Evolutionary conservation across 1,140 invertebrate genomes (phyloP), one percentile per base, ranked within the genome.

Genomic region (Zaprionus vittiger): DNA sequence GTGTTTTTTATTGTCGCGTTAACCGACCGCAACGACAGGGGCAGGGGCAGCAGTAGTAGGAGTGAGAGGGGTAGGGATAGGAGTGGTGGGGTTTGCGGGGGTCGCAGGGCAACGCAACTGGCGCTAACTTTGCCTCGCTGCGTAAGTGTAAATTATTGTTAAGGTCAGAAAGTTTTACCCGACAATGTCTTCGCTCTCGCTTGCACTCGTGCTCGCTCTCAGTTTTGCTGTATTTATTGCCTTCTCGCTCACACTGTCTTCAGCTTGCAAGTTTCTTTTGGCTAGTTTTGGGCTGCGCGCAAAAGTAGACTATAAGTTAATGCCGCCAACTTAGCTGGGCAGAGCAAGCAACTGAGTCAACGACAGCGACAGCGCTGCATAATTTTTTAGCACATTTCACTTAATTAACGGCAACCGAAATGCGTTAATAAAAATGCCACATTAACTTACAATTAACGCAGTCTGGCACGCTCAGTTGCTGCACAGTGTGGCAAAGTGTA

Each of bases 1-100:
- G 85, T 90, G 85, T 90, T 90, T 90, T 90, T 90, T 90, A 90
- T 90, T 90, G 85, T 90, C 86, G 85, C 85, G 85, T 90, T 90
- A 90, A 90, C 86, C 85, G 85, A 90, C 85, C 85, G 85, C 85
- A 90, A 90, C 85, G 85, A 90, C 77, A 80, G 41, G 17, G 49
- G 67, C 64, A 68, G 63, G 47, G 24, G 17, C 28, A 31, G 6
- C 28, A 31, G 28, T 9, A 34, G 6, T 1, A 28, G 31, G 9
- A 34, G 31, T 4, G 31, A 0, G 31, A 31, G 22, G 5, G 7
- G 11, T 4, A 12, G 11, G 6, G 47, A 11, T 1, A 22, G 47
- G 5, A 24, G 31, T 34, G 24, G 61, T 9, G 31, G 24, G 61
- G 37, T 31, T 31, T 4, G 2, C 28, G 26, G 55, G 41, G 55